Evolutionary conservation across 2,888 invertebrate genomes (phyloP), one percentile per base, ranked within the genome.

Genomic region (Xestobium rufovillosum): DNA sequence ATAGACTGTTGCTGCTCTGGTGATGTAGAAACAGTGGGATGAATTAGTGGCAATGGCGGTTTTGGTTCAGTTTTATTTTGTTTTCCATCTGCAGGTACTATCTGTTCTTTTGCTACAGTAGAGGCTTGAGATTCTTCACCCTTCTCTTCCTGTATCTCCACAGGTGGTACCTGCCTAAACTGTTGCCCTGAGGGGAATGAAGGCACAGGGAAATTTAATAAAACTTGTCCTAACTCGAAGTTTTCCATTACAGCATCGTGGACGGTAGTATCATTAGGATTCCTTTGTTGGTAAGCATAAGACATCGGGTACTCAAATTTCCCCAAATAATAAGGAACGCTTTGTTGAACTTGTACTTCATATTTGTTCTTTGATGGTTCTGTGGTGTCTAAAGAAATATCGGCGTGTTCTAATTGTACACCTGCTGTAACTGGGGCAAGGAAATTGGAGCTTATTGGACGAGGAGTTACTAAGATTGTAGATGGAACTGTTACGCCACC

Each of bases 301-400:
- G 63, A 60, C 44, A 66, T 61, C 3, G 65, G 61, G 17, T 66
- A 67, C 47, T 68, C 67, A 10, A 71, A 60, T 51, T 64, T 64
- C 2, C 64, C 65, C 17, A 64, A 50, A 48, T 72, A 73, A 38
- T 71, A 59, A 1, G 76, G 76, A 11, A 80, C 63, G 1, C 80
- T 80, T 57, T 78, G 69, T 50, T 80, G 79, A 3, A 82, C 61
- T 63, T 81, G 78, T 1, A 81, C 77, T 19, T 69, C 59, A 1
- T 66, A 67, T 39, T 60, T 65, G 6, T 70, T 63, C 30, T 66
- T 65, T 26, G 67, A 56, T n/a, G 31, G 4, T 38, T 4, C 28
- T 28, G 26, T 42, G 38, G 8, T 43, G 38, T 16, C 2, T 28
- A 19, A 10, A 10, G 13, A 10, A 32, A 69, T 67, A 2, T 68